Conservation (phyloP, 2,797 vertebrate genomes). For the Natrix natrix region DNA sequence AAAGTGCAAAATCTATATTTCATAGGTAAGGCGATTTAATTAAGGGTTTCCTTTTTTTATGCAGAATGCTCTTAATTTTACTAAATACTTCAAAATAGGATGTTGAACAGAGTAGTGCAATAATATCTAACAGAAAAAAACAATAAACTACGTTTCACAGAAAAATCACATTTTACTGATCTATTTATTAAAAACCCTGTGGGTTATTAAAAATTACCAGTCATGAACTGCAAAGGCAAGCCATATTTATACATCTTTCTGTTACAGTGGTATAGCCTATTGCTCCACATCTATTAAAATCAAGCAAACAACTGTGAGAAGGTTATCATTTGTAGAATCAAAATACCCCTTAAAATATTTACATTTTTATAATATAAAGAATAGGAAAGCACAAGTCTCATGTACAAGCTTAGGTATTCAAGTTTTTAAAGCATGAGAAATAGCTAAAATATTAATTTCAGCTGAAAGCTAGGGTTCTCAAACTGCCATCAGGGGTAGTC, state of each 20-base stretch:
- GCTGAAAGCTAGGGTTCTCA: conserved; percentile 34
- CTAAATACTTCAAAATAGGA: conserved; percentile 30
- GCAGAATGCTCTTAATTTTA: conserved; percentile 32
- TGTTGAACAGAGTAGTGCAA: conserved; percentile 26
- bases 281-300: conserved; percentile 67
- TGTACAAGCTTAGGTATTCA: conserved; percentile 84
- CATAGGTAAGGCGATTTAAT: conserved; percentile 15
- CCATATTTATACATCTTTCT: conserved; percentile 47
- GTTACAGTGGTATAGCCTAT: conserved; percentile 45
- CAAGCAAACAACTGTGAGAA: conserved; percentile 80
- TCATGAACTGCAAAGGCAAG: conserved; percentile 37
- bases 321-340: conserved; percentile 81
- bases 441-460: conserved; percentile 67
- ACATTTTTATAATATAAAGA: conserved; percentile 86
- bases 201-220: not conserved
- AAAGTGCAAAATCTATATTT: conserved; percentile 46
- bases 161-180: conserved; percentile 33
- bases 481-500: not conserved
- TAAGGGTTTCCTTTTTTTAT: conserved; percentile 18
- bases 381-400: conserved; percentile 82
- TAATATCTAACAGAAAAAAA: not conserved
- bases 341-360: conserved; percentile 88
- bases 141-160: conserved; percentile 30
- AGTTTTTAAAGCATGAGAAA: conserved; percentile 77
- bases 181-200: conserved; percentile 27